Conservation (phyloP, 2,113 vertebrate genomes). For the Catharus fuscescens region DNA sequence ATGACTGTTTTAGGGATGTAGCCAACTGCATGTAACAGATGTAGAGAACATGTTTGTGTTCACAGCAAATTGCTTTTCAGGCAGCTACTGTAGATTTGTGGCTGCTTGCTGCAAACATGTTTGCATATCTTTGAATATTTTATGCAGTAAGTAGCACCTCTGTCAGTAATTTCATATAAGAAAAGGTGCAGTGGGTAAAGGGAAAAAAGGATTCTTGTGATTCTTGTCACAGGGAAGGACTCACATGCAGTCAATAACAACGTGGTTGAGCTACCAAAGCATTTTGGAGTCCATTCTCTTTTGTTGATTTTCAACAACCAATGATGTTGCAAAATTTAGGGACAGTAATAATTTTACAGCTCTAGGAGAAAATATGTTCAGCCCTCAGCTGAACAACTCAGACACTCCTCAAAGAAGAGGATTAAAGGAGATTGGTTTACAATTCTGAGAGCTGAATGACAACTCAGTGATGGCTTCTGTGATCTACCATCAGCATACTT, state of each 20-base stretch:
- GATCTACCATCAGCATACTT: neutral
- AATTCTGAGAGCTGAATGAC: neutral
- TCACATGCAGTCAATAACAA: neutral
- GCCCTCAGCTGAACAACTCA: neutral
- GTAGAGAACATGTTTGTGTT: neutral
- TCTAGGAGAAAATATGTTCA: neutral
- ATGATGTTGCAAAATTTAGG: neutral
- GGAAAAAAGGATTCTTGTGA: neutral
- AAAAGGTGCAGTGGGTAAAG: neutral
- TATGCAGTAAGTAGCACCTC: neutral
- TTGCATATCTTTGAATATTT: neutral
- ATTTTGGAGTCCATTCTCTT: neutral
- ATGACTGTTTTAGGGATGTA: neutral
- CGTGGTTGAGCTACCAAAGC: neutral
- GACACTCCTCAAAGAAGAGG: neutral
- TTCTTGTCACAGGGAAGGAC: neutral
- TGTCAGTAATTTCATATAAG: neutral
- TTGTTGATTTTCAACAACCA: neutral
- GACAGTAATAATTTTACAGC: neutral
- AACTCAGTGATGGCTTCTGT: neutral
- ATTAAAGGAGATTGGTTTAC: neutral
- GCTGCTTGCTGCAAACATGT: neutral
- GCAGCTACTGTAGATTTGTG: neutral
- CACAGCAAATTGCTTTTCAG: neutral
- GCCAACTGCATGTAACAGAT: neutral